These are phyloP conservation scores for Dryobota labecula DNA, from an alignment of 2,888 invertebrate genomes.

Conservation along the genomic window DNA sequence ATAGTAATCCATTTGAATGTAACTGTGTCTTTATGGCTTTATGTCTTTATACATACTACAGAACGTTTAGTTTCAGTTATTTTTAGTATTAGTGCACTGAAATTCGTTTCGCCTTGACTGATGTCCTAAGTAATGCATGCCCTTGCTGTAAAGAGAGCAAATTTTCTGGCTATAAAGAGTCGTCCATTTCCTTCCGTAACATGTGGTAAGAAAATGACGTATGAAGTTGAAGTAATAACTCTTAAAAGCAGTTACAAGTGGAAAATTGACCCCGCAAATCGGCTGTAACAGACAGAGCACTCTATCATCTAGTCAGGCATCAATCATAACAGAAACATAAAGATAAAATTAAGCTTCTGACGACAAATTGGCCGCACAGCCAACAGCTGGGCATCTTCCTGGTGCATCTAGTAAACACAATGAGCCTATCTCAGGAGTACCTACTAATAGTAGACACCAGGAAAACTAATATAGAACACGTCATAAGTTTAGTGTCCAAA, in stretches of 20 bases:
- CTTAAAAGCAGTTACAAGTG: neutral
- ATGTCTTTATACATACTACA: neutral
- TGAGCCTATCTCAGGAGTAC: conserved; percentile 6
- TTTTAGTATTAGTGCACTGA: conserved; percentile 13
- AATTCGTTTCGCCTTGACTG: neutral
- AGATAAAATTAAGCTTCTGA: conserved; percentile 21
- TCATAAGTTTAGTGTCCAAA: conserved; percentile 50
- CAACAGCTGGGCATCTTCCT: conserved; percentile 36
- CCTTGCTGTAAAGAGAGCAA: neutral
- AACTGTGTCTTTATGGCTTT: neutral
- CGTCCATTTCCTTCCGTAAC: conserved; percentile 15
- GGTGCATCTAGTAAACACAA: conserved; percentile 13
- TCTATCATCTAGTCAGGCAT: conserved; percentile 6
- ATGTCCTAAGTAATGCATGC: conserved; percentile 8
- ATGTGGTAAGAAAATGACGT: neutral
- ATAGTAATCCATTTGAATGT: neutral
- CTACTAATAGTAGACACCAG: too few relatives aligned
- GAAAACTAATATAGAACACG: conserved; percentile 42
- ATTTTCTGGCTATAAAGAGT: neutral
- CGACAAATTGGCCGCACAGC: conserved; percentile 15
- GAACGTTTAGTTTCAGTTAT: conserved; percentile 3
- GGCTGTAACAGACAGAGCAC: neutral
- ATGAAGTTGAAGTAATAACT: neutral
- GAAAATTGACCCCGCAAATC: neutral
- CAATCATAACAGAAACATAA: conserved; percentile 15